Evolutionary conservation across 2,797 vertebrate genomes (phyloP).

Genomic region (Chloroceryle inda): DNA sequence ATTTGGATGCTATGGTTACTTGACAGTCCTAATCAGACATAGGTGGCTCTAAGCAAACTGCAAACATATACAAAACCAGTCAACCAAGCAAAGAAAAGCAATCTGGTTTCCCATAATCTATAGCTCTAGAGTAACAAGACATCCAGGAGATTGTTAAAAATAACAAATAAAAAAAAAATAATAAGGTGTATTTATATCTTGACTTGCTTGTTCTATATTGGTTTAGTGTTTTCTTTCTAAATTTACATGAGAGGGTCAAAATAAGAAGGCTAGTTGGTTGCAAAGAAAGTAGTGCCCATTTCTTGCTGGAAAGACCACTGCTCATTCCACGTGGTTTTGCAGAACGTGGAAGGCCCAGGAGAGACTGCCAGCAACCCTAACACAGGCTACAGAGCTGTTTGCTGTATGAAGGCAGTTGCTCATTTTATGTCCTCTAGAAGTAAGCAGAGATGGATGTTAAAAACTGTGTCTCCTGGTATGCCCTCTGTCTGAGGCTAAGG

Average conservation of each 20-base stretch:
- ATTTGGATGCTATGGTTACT: conserved; percentile 30
- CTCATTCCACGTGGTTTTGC: neutral
- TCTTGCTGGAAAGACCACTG: neutral
- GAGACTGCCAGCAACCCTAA: neutral
- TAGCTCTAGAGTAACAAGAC: neutral
- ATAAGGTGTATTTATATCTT: neutral
- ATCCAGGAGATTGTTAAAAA: neutral
- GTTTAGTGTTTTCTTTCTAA: neutral
- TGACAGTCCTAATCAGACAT: neutral
- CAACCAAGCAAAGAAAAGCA: neutral
- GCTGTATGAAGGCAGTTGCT: neutral
- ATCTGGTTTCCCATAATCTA: neutral
- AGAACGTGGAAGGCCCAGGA: neutral
- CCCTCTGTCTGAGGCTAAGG: neutral
- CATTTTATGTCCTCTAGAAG: neutral
- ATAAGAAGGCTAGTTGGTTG: neutral
- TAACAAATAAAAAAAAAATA: neutral
- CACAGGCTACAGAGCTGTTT: neutral
- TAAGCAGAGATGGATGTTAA: neutral
- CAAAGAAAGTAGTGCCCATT: neutral
- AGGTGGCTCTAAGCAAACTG: neutral
- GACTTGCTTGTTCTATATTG: neutral
- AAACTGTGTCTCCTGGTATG: neutral
- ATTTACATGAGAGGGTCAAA: neutral
- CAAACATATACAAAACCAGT: neutral